phyloP scores from a whole-genome alignment of 2,113 vertebrate genomes.

The Hyaena hyaena region DNA sequence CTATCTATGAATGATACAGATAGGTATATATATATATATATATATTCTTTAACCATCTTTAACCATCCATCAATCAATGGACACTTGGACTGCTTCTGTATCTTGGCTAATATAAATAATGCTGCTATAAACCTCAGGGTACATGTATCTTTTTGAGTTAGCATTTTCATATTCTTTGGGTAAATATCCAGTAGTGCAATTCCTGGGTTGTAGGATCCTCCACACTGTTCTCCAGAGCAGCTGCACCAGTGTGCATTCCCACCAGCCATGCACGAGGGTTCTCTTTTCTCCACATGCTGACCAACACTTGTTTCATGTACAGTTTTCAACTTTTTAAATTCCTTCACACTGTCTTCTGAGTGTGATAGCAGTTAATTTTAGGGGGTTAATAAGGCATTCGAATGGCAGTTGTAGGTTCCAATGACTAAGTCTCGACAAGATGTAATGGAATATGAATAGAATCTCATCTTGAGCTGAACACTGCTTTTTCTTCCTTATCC shows the following conservation, averaged over 20 bases:
- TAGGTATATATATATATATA: too few species aligned
- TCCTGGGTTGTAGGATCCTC: not conserved
- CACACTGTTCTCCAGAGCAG: not conserved
- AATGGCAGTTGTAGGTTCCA: not conserved
- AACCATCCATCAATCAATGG: not conserved
- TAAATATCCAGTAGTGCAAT: not conserved
- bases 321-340: not conserved
- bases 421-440: not conserved
- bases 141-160: not conserved
- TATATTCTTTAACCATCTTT: not conserved
- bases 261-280: not conserved
- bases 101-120: not conserved
- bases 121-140: not conserved
- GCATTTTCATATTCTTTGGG: not conserved
- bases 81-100: not conserved
- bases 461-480: not conserved
- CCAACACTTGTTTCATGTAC: not conserved
- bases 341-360: not conserved
- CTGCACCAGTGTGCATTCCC: not conserved
- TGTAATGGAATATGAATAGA: not conserved
- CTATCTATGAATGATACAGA: too few species aligned
- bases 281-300: not conserved
- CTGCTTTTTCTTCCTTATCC: not conserved
- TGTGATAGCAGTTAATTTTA: not conserved
- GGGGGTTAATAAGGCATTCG: not conserved